Evolutionary conservation across 23 tunicate genomes (phyloP), one percentile per base, ranked within the genome.

Genomic region (Phallusia fumigata): DNA sequence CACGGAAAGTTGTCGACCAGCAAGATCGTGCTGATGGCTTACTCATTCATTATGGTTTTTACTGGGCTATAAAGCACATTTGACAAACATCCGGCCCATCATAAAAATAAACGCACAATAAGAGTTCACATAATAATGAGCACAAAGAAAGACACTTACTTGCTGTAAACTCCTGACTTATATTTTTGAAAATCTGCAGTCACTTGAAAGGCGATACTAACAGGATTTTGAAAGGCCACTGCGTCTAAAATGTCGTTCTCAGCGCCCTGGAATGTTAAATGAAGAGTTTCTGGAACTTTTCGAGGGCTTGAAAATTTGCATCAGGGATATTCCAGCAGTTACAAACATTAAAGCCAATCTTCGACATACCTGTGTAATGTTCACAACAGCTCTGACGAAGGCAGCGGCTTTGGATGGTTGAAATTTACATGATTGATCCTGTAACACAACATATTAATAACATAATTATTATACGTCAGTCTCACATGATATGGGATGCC

Each of bases 201-300:
- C 32, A 95, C 99, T 84, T 95, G 84, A 77, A 95, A 95, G 8
- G 99, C 99, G 51, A 95, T 90, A 31, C 91, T 86, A 34, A 95
- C 90, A 18, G 99, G 99, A 34, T 95, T 91, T 65, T 80, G 75
- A 40, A 44, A 65, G 16, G 84, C 89, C 31, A 95, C 90, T 19
- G 99, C 95, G n/a, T 86, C 91, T 0, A 32, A 74, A 30, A 95
- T 79, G 5, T 84, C 86, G 26, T 32, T 73, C 65, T 95, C 99
- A 16, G 95, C 86, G n/a, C 93, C 94, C 83, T 93, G 58, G 13
- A 58, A 13, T 5, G 69, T 51, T 51, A 51, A 13, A 51, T 15
- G 58, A 51, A 13, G 18, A 51, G 58, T 51, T 51, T 18, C 58
- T 13, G 58, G 18, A 51, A 51, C 18, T 51, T 18, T 51, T 15